These are phyloP conservation scores for Psilopsiagon aurifrons DNA, from an alignment of 2,113 vertebrate species.

Conservation along the genomic window DNA sequence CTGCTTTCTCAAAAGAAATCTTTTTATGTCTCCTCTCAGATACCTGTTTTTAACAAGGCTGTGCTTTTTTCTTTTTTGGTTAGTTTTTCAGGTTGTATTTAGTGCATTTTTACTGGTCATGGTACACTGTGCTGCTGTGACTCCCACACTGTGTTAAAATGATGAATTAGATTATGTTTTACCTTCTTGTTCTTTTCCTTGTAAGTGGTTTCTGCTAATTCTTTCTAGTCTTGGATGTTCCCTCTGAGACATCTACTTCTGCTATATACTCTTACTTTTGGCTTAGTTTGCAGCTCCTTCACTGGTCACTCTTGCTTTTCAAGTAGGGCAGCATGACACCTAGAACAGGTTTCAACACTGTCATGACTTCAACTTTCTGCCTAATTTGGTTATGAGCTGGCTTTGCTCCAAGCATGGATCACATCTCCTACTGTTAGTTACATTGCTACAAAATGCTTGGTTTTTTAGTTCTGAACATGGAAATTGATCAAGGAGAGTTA, in stretches of 20 bases:
- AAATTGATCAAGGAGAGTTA: not conserved
- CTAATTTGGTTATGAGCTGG: not conserved
- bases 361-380: not conserved
- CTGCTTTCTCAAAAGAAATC: not conserved
- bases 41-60: not conserved
- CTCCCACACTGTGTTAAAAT: not conserved
- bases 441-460: not conserved
- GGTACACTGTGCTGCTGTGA: not conserved
- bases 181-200: not conserved
- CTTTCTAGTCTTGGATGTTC: not conserved
- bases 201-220: not conserved
- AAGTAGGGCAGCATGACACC: not conserved
- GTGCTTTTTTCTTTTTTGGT: not conserved
- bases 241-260: not conserved
- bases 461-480: not conserved
- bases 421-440: not conserved
- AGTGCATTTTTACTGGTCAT: not conserved
- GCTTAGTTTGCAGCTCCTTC: conserved; percentile 3
- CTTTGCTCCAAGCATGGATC: not conserved
- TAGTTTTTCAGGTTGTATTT: not conserved
- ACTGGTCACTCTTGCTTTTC: conserved; percentile 19
- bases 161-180: not conserved
- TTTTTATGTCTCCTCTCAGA: not conserved
- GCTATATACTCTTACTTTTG: not conserved
- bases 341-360: not conserved